Percentiles rank a stretch among this genome's conserved stretches.
Conservation (phyloP, 2,888 invertebrate species). For the Agonopterix subpropinquella region DNA sequence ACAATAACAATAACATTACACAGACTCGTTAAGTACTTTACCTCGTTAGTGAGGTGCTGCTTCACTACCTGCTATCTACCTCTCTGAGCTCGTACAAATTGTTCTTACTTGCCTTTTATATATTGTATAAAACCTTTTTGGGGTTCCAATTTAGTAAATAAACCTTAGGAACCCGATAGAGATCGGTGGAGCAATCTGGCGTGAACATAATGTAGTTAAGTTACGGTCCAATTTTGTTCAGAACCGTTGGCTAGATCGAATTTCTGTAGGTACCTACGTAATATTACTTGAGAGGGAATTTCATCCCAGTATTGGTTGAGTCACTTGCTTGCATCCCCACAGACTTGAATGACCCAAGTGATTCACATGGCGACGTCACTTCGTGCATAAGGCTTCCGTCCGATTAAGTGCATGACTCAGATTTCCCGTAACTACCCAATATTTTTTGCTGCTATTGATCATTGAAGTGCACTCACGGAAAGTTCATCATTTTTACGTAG, state of each 20-base stretch:
- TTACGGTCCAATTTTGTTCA: conserved; percentile 1
- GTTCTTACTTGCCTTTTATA: not conserved
- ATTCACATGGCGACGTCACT: not conserved
- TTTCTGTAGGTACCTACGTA: not conserved
- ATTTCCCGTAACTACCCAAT: conserved; percentile 26
- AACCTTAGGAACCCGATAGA: conserved; percentile 16
- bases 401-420: conserved; percentile 24
- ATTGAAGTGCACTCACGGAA: not conserved
- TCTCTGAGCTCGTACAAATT: not conserved
- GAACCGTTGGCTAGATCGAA: not conserved
- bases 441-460: conserved; percentile 15
- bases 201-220: conserved; percentile 9
- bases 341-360: not conserved
- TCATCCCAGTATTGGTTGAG: not conserved
- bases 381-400: conserved; percentile 3
- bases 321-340: not conserved
- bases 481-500: not conserved
- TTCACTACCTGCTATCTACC: conserved; percentile 1
- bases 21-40: conserved; percentile 31
- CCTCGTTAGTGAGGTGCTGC: conserved; percentile 21
- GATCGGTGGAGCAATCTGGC: conserved; percentile 25
- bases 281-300: too few species aligned
- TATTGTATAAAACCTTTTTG: conserved; percentile 20
- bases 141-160: conserved; percentile 24
- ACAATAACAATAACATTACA: conserved; percentile 60